Conservation (phyloP, 2,888 invertebrate species). For the Cantharis lateralis region DNA sequence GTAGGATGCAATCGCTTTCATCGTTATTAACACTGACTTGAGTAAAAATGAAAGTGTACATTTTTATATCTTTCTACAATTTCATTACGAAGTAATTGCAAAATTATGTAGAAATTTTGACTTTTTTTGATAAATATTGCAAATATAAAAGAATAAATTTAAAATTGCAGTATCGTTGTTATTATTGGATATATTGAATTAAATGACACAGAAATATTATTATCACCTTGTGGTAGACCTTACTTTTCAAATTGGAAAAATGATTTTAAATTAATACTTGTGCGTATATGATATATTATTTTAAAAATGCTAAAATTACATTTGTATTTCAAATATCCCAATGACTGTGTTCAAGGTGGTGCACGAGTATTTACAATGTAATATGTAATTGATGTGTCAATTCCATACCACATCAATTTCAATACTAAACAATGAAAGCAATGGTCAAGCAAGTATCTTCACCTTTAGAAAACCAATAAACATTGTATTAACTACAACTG, state of each 20-base stretch:
- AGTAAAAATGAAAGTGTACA: not conserved
- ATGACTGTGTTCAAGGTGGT: not conserved
- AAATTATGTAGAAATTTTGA: conserved; percentile 1
- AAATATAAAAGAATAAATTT: not conserved
- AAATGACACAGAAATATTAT: not conserved
- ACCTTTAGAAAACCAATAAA: not conserved
- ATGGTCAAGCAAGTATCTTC: not conserved
- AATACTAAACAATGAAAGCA: not conserved
- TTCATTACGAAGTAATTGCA: not conserved
- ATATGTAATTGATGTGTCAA: conserved; percentile 3
- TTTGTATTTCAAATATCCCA: not conserved
- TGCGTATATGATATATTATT: not conserved
- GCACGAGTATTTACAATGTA: not conserved
- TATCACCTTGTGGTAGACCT: conserved; percentile 1
- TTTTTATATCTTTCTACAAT: not conserved
- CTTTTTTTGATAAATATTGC: not conserved
- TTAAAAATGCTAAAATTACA: not conserved
- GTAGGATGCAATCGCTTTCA: not conserved
- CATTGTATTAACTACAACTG: not conserved
- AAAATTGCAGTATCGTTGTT: not conserved
- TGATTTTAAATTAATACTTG: not conserved
- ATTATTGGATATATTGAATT: not conserved
- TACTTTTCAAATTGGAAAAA: not conserved
- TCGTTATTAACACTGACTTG: not conserved
- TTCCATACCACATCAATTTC: not conserved